A percentile compares a stretch with the other conserved stretches of the same genome.
phyloP scores from a whole-genome alignment of 1,140 invertebrate species.

The Gonioctena quinquepunctata region DNA sequence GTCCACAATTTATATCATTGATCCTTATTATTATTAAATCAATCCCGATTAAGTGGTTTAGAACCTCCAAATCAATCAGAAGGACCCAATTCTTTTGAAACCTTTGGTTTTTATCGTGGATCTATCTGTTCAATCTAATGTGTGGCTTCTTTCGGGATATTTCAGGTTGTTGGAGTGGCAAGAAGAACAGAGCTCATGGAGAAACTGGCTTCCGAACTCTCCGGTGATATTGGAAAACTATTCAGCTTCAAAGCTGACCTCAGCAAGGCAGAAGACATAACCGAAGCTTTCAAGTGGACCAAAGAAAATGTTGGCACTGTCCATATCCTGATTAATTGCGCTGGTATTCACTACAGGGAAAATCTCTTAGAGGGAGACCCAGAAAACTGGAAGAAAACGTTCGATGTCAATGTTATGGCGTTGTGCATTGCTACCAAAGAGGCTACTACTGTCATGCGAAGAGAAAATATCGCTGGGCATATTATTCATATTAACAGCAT shows the following conservation, averaged over 20 bases:
- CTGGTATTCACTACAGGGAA: constrained; percentile 58
- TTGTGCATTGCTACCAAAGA: constrained; percentile 59
- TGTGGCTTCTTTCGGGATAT: too few relatives aligned
- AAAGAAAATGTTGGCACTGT: constrained; percentile 65
- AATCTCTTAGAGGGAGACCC: constrained; percentile 2
- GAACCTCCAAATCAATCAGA: too few relatives aligned
- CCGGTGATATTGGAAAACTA: constrained; percentile 48
- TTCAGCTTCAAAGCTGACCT: constrained; percentile 67
- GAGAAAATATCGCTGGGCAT: constrained; percentile 64
- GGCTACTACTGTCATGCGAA: constrained; percentile 63
- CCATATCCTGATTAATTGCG: constrained; percentile 75
- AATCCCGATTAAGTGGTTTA: too few relatives aligned
- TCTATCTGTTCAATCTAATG: too few relatives aligned
- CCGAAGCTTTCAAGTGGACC: constrained; percentile 67
- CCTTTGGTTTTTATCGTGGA: too few relatives aligned
- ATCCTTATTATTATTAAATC: too few relatives aligned
- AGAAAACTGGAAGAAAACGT: constrained; percentile 14
- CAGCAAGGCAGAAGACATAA: constrained; percentile 66
- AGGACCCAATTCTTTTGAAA: too few relatives aligned
- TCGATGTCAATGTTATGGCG: constrained; percentile 9
- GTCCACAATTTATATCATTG: too few relatives aligned
- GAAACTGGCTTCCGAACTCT: background rate
- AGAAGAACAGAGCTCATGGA: background rate
- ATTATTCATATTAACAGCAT: constrained; percentile 66
- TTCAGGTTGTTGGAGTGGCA: background rate